Base-by-base conservation (phyloP, 2,888 invertebrate species). In the Lepidocyrtinus sp. region DNA sequence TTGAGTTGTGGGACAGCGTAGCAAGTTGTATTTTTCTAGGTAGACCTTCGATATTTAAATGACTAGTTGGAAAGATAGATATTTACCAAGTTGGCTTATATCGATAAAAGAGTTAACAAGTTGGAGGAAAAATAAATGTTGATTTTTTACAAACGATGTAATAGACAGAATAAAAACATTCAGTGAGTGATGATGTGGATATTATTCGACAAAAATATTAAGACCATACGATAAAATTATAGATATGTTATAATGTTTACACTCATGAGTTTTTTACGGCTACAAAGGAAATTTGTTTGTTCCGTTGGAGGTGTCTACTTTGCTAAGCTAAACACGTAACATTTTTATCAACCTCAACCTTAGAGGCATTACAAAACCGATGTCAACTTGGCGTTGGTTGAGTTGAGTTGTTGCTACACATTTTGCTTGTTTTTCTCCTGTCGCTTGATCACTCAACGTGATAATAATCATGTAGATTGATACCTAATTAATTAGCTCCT, bases 401-500 rank as follows among this genome's bases (percentile, higher is more conserved):
- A 22, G 67, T 36, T 67, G 26, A 26, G 19, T 19, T 55, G 61
- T 15, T 26, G 26, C 12, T 12, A 24, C 26, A 55, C n/a, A 26
- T 65, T 55, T 22, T 50, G 1, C 22, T 45, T n/a, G 45, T 61
- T 69, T 75, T 59, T 65, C 50, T 75, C 26, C 27, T 76, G 50
- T 59, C 61, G 68, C 26, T 62, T 69, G 75, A 76, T 76, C 64
- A 64, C 64, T 50, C 55, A 68, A 64, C 50, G 64, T 65, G 64
- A 70, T 76, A 76, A 50, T 7, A 50, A 76, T 76, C 75, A 76
- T 76, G 70, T 50, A 70, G 70, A 76, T 59, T 71, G 70, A 76
- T 76, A 76, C 70, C 50, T 71, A 76, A 76, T n/a, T n/a, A n/a
- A n/a, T 71, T 76, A 76, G 70, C 64, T 63, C 65, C 50, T 70